phyloP scores from a whole-genome alignment of 2,113 vertebrate species.

The Phainopepla nitens region DNA sequence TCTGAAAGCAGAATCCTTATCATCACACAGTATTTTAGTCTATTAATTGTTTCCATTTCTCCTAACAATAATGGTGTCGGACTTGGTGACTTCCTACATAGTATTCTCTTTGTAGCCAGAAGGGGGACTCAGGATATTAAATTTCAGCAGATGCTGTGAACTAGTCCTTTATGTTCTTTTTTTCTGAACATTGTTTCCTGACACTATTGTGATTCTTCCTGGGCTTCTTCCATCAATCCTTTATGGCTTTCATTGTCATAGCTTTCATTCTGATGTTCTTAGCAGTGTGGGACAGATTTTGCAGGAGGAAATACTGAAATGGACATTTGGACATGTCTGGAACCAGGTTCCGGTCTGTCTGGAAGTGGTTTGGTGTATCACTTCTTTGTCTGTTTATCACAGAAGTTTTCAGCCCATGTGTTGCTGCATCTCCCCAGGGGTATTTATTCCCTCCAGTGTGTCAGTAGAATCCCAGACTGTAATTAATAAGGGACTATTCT shows the following conservation, averaged over 20 bases:
- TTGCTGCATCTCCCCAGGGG: background rate
- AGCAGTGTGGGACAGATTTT: background rate
- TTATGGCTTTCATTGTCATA: background rate
- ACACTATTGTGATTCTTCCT: background rate
- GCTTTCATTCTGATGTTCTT: background rate
- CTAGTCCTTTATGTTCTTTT: background rate
- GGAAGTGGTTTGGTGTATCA: background rate
- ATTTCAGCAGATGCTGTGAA: background rate
- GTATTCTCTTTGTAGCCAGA: constrained; percentile 47
- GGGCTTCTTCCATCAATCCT: background rate
- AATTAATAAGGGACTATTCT: background rate
- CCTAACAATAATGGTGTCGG: background rate
- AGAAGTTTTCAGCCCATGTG: background rate
- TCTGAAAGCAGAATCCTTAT: background rate
- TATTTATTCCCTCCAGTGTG: background rate
- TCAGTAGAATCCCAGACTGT: background rate
- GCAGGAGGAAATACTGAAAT: background rate
- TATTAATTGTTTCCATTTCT: background rate
- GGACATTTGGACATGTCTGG: background rate
- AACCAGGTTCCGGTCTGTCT: background rate
- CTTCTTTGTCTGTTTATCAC: background rate
- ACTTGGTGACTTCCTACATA: background rate
- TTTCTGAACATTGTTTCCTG: background rate
- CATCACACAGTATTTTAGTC: background rate
- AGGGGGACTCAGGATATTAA: constrained; percentile 59